These are phyloP conservation scores for Micromussa lordhowensis DNA, from an alignment of 92 coral and sea anemone genomes.

Conservation along the genomic window DNA sequence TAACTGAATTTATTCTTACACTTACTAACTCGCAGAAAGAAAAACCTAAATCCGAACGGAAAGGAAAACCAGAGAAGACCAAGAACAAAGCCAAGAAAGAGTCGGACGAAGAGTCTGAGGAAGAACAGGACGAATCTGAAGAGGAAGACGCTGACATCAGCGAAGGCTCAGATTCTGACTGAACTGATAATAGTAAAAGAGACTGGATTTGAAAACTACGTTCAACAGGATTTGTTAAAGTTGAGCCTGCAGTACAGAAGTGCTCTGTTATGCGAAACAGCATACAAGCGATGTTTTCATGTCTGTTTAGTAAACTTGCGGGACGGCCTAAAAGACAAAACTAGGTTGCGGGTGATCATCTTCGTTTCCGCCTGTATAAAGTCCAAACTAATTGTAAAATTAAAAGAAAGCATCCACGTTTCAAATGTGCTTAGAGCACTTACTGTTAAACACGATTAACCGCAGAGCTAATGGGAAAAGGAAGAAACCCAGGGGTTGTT, in stretches of 20 bases:
- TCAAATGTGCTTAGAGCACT: neutral
- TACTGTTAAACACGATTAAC: neutral
- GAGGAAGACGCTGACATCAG: slow-evolving; percentile 80
- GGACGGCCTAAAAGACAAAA: neutral
- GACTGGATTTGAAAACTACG: neutral
- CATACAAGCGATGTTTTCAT: neutral
- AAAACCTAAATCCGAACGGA: slow-evolving; percentile 64
- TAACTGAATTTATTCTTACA: neutral
- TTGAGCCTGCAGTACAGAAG: neutral
- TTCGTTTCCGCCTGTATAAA: neutral
- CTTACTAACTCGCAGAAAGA: slow-evolving; percentile 36
- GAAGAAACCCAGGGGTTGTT: neutral
- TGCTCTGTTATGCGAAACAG: neutral
- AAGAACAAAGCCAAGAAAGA: slow-evolving; percentile 66
- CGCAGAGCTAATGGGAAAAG: neutral
- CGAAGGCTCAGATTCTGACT: slow-evolving; percentile 72
- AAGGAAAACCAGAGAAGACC: slow-evolving; percentile 61
- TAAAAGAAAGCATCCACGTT: neutral
- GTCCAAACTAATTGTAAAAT: neutral
- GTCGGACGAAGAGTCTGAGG: slow-evolving; percentile 78
- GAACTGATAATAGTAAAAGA: neutral
- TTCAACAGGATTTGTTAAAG: neutral
- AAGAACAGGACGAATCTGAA: slow-evolving; percentile 63
- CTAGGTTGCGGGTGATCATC: neutral
- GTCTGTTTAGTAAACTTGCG: neutral